Evolutionary conservation across 2,113 vertebrate genomes (phyloP).

Genomic region (Papio anubis): DNA sequence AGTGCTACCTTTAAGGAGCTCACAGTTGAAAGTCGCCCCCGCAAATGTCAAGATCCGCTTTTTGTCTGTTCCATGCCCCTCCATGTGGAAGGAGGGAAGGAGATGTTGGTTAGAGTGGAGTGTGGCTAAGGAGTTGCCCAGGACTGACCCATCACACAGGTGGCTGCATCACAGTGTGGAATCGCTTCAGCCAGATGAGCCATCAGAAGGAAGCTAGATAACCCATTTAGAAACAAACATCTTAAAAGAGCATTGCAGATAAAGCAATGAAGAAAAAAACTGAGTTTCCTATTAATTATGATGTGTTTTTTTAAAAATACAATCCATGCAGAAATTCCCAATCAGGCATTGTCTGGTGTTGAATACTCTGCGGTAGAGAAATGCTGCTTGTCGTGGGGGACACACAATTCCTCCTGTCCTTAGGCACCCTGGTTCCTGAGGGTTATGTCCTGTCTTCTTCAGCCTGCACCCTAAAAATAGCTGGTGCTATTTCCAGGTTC

Average conservation of each 20-base stretch:
- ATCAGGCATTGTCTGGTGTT: not conserved
- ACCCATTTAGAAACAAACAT: not conserved
- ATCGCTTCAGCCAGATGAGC: not conserved
- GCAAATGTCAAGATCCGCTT: not conserved
- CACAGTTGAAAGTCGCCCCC: not conserved
- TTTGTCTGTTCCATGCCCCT: not conserved
- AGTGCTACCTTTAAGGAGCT: not conserved
- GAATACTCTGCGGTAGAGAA: not conserved
- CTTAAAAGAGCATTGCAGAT: not conserved
- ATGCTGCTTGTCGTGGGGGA: not conserved
- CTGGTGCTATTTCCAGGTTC: not conserved
- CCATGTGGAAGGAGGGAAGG: not conserved
- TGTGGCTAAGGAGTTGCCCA: not conserved
- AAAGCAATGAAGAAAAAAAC: not conserved
- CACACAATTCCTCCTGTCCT: not conserved
- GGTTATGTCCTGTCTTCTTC: not conserved
- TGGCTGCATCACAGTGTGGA: not conserved
- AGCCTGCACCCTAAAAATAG: not conserved
- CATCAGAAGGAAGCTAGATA: not conserved
- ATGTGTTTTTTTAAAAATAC: not conserved
- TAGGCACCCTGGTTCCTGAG: not conserved
- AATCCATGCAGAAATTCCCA: not conserved
- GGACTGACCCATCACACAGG: not conserved
- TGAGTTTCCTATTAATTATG: constrained; percentile 20
- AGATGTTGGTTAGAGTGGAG: not conserved